Percentiles rank a stretch among this genome's conserved stretches.
These are phyloP conservation scores for Elaphurus davidianus DNA, from an alignment of 2,113 vertebrate genomes.

Conservation along the genomic window DNA sequence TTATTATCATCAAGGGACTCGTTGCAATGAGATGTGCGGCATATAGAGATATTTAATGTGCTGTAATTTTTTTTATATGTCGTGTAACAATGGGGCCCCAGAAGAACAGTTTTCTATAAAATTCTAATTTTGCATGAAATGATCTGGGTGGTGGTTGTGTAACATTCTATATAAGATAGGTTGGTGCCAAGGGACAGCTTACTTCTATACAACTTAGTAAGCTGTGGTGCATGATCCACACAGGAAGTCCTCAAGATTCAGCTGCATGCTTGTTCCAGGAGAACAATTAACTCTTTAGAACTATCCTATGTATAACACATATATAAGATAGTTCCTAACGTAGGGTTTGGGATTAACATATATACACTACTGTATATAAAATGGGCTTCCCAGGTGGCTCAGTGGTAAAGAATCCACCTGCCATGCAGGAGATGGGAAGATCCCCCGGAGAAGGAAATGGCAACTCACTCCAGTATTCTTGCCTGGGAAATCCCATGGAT, in stretches of 20 bases:
- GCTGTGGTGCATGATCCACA: rapidly evolving
- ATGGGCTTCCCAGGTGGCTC: background rate
- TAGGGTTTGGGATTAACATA: background rate
- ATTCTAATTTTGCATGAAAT: background rate
- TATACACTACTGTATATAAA: background rate
- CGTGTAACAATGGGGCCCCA: background rate
- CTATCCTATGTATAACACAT: background rate
- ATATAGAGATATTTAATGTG: background rate
- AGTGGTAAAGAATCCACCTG: background rate
- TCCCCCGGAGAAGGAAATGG: background rate
- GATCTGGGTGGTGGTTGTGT: background rate
- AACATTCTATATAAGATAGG: background rate
- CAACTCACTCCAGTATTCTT: background rate
- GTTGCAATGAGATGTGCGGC: background rate
- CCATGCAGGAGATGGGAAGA: background rate
- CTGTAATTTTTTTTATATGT: background rate
- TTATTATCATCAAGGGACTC: background rate
- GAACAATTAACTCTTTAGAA: background rate
- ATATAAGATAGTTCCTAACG: background rate
- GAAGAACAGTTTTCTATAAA: background rate
- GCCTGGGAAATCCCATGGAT: background rate
- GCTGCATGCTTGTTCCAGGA: background rate
- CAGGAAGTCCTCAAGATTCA: background rate
- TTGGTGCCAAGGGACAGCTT: background rate
- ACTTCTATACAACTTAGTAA: background rate